These are phyloP conservation scores for Dinoponera quadriceps DNA, from an alignment of 1,140 invertebrate genomes.

Conservation along the genomic window DNA sequence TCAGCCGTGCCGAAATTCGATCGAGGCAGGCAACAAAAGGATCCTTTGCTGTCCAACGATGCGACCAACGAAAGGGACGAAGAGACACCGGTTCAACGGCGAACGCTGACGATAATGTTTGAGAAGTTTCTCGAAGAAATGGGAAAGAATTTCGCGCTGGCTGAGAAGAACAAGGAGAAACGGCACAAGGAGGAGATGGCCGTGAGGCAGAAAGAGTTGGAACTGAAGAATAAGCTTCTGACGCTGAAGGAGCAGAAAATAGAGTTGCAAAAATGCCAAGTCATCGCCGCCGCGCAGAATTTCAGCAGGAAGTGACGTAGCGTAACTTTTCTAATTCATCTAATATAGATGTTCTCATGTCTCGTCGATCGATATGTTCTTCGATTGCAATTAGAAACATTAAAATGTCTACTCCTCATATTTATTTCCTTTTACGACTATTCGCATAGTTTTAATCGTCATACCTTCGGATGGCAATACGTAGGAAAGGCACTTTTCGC, in stretches of 20 bases:
- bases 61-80: conserved; percentile 29
- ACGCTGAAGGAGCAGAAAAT: conserved; percentile 78
- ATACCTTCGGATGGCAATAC: too few species aligned
- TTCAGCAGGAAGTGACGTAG: conserved; percentile 62
- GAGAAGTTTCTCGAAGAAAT: conserved; percentile 71
- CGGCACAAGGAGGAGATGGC: conserved; percentile 79
- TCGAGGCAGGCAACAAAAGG: conserved; percentile 32
- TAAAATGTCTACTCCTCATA: background rate
- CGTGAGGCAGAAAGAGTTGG: conserved; percentile 71
- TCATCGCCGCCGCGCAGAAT: conserved; percentile 73
- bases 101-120: conserved; percentile 44
- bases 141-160: conserved; percentile 64
- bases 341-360: background rate
- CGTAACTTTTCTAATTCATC: too few species aligned
- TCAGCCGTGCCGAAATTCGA: conserved; percentile 63
- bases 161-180: conserved; percentile 76
- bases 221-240: conserved; percentile 75
- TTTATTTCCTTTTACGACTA: background rate
- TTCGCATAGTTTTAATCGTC: too few species aligned
- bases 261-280: conserved; percentile 71
- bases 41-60: conserved; percentile 5
- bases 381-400: background rate
- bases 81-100: conserved; percentile 27
- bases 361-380: background rate
- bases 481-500: too few species aligned